phyloP scores from a whole-genome alignment of 1,140 invertebrate genomes.

The Drosophila suzukii region DNA sequence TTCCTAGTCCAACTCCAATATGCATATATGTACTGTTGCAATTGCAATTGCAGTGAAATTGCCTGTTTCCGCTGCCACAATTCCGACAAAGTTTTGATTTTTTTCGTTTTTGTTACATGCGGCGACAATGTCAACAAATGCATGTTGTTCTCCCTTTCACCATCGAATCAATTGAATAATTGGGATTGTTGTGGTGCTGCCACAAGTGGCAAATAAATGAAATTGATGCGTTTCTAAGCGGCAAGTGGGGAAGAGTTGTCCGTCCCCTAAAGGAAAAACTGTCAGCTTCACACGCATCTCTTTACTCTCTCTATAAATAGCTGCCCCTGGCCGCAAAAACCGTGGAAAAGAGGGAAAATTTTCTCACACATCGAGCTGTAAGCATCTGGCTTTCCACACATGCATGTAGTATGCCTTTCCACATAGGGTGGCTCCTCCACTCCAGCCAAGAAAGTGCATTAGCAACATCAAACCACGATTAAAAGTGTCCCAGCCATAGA shows the following conservation, averaged over 20 bases:
- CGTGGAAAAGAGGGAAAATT: conserved; percentile 53
- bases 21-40: conserved; percentile 15
- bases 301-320: conserved; percentile 41
- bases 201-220: conserved; percentile 82
- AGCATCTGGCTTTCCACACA: conserved; percentile 74
- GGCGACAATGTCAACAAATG: conserved; percentile 46
- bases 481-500: conserved; percentile 78
- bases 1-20: conserved; percentile 45
- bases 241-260: conserved; percentile 34
- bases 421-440: neutral
- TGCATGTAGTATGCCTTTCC: neutral
- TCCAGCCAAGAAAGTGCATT: conserved; percentile 45
- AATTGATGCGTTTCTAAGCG: conserved; percentile 73
- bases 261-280: conserved; percentile 59
- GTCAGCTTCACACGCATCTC: conserved; percentile 64
- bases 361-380: conserved; percentile 61
- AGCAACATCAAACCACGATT: conserved; percentile 58
- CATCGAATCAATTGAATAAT: conserved; percentile 77
- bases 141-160: conserved; percentile 26
- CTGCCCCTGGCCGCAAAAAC: conserved; percentile 58
- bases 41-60: conserved; percentile 37
- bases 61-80: conserved; percentile 55
- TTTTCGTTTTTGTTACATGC: neutral
- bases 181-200: conserved; percentile 62
- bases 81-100: conserved; percentile 42